Evolutionary conservation across 1,140 invertebrate species (phyloP), one percentile per base, ranked within the genome.

Genomic region (Magallana ariakensis): DNA sequence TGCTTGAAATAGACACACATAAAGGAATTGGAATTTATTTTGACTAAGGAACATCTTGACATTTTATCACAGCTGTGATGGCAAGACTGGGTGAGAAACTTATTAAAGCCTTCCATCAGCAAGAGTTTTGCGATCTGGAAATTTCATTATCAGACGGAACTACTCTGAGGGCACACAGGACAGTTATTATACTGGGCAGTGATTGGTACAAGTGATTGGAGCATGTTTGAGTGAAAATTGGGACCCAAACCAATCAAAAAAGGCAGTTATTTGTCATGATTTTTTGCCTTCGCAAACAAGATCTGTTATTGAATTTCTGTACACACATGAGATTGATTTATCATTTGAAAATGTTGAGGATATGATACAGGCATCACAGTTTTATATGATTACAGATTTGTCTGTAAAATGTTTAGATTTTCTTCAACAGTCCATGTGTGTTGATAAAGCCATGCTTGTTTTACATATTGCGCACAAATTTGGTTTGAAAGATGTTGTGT

Each of bases 401-500:
- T 60, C 57, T 60, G 57, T 15, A 10, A 60, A 60, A 60, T 60
- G 57, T 60, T 60, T 60, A 60, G 57, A 60, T 60, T 60, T 60
- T 60, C 57, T 60, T 60, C 57, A 60, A 60, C 57, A 60, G n/a
- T 60, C 57, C 57, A 60, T 60, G 0, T 60, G 57, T 60, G 13
- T 60, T 60, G 8, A 60, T 60, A 60, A 60, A 60, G 57, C 57
- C 57, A 4, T 60, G 57, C 57, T 15, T 60, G 57, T 60, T 60
- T 60, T 60, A 60, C 57, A 60, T n/a, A 60, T 60, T 60, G 57
- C 57, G n/a, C 57, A 60, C 6, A 60, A 9, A 60, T 60, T 60
- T 60, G 10, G 57, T 5, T 60, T 60, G 57, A n/a, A 60, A 60
- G n/a, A 60, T 60, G 57, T 60, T 60, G 10, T 60, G 8, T 5